phyloP scores from a whole-genome alignment of 2,888 invertebrate genomes.

The Tipula vernalis region DNA sequence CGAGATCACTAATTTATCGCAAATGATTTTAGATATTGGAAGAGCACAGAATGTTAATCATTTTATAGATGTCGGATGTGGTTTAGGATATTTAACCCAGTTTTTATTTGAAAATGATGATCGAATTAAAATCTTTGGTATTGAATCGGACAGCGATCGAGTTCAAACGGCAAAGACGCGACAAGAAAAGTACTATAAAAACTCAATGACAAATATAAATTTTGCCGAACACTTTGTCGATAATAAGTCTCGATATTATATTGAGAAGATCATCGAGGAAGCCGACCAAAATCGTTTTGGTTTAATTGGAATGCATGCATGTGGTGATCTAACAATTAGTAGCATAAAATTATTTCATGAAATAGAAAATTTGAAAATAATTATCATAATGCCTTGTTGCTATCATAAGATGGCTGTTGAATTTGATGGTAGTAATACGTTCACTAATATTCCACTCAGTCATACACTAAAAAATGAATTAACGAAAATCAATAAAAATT shows the following conservation, averaged over 20 bases:
- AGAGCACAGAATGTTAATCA: conserved; percentile 39
- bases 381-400: conserved; percentile 66
- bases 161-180: conserved; percentile 44
- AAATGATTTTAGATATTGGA: conserved; percentile 29
- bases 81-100: conserved; percentile 63
- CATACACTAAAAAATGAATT: conserved; percentile 34
- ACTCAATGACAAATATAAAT: conserved; percentile 41
- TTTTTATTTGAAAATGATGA: conserved; percentile 37
- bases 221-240: conserved; percentile 46
- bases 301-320: conserved; percentile 59
- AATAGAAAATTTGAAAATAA: conserved; percentile 40
- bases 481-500: conserved; percentile 23
- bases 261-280: conserved; percentile 16
- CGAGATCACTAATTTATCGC: conserved; percentile 51
- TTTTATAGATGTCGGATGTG: conserved; percentile 62
- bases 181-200: conserved; percentile 41
- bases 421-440: conserved; percentile 27
- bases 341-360: conserved; percentile 40
- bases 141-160: conserved; percentile 48
- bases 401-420: conserved; percentile 53
- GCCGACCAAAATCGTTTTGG: conserved; percentile 20
- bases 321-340: conserved; percentile 60
- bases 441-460: conserved; percentile 57
- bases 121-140: conserved; percentile 42
- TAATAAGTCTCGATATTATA: conserved; percentile 16